These are phyloP conservation scores for Hippocampus abdominalis DNA, from an alignment of 2,113 vertebrate genomes.

Conservation along the genomic window DNA sequence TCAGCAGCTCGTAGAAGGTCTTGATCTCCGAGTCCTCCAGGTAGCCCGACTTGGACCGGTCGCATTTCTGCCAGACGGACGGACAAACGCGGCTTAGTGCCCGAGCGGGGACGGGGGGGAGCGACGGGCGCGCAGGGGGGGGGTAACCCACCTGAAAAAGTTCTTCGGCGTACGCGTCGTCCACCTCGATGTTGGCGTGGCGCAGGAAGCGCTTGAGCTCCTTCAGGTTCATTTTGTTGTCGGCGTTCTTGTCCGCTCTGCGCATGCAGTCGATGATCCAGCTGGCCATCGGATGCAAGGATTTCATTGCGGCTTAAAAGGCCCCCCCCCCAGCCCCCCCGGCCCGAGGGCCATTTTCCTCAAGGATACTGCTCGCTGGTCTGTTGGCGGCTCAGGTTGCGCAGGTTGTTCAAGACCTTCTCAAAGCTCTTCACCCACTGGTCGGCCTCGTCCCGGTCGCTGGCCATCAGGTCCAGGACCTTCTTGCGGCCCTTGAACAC, in stretches of 20 bases:
- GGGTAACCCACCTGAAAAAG: constrained; percentile 78
- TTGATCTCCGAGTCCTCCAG: constrained; percentile 91
- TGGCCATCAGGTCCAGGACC: constrained; percentile 85
- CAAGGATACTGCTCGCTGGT: constrained; percentile 95
- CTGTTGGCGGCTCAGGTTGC: constrained; percentile 79
- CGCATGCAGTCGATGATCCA: constrained; percentile 91
- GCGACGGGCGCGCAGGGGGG: too few species aligned
- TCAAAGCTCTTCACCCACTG: constrained; percentile 81
- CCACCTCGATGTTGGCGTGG: constrained; percentile 85
- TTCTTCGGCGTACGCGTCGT: constrained; percentile 80
- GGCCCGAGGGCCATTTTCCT: not conserved
- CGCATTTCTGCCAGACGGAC: constrained; percentile 76
- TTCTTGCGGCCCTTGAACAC: constrained; percentile 85
- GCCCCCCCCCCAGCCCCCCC: too few species aligned
- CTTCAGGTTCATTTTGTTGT: constrained; percentile 93
- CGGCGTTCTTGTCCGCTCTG: constrained; percentile 91
- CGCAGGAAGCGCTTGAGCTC: constrained; percentile 89
- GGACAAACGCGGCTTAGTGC: too few species aligned
- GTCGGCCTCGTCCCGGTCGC: constrained; percentile 61
- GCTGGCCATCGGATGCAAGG: constrained; percentile 79
- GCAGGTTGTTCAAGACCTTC: constrained; percentile 81
- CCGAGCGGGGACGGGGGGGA: too few species aligned
- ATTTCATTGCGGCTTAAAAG: constrained; percentile 5
- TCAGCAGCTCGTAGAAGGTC: constrained; percentile 87
- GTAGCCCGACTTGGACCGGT: constrained; percentile 81